phyloP scores from a whole-genome alignment of 1,140 invertebrate genomes.

The Pseudobourletiella spinata region DNA sequence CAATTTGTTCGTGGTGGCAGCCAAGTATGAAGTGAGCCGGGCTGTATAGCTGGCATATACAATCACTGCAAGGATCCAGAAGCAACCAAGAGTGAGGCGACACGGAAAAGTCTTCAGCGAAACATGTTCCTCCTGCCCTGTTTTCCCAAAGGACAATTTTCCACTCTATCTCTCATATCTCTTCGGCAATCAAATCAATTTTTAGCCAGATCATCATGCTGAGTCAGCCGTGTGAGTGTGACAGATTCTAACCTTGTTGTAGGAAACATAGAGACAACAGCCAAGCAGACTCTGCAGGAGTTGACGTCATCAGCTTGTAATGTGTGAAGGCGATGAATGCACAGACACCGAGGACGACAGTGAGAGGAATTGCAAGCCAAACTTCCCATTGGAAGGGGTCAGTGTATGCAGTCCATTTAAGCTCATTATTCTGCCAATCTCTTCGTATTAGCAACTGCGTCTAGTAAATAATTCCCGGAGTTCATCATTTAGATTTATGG shows the following conservation, averaged over 20 bases:
- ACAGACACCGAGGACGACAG: slow-evolving; percentile 17
- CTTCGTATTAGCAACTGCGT: slow-evolving; percentile 25
- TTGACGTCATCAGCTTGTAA: slow-evolving; percentile 15
- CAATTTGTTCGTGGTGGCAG: slow-evolving; percentile 12
- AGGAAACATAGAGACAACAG: slow-evolving; percentile 24
- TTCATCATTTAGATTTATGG: background rate
- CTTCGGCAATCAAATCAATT: no score
- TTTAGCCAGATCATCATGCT: no score
- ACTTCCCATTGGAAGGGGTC: slow-evolving; percentile 27
- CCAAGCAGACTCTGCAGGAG: slow-evolving; percentile 19
- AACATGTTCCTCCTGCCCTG: slow-evolving; percentile 19
- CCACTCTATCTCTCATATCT: no score
- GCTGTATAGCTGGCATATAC: slow-evolving; percentile 29
- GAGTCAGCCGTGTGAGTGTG: background rate
- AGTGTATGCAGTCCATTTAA: slow-evolving; percentile 25
- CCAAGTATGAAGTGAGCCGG: slow-evolving; percentile 24
- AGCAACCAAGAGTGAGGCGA: slow-evolving; percentile 15
- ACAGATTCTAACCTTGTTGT: slow-evolving; percentile 17
- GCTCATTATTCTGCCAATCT: slow-evolving; percentile 21
- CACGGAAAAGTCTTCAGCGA: slow-evolving; percentile 11
- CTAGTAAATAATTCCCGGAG: slow-evolving; percentile 8
- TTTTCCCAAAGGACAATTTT: no score
- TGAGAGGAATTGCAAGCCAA: slow-evolving; percentile 23
- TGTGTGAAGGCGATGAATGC: slow-evolving; percentile 14
- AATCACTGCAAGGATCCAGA: slow-evolving; percentile 27